Conservation (phyloP, 2,888 invertebrate genomes). For the Morpho helenor region DNA sequence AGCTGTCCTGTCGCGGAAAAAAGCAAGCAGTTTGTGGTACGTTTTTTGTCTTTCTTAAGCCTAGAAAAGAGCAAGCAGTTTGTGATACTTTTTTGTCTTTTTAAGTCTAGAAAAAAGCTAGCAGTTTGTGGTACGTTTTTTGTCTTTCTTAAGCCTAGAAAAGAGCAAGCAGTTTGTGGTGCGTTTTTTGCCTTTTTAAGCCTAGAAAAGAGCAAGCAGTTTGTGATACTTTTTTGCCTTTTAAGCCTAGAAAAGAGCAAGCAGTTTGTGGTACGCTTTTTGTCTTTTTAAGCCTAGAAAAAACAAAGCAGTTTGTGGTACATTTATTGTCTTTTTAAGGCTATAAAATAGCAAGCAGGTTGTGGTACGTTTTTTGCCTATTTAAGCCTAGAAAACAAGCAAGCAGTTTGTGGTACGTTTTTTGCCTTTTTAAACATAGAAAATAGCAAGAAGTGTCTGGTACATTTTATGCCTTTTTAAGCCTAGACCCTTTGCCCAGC, state of each 20-base stretch:
- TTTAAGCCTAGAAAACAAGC: no score
- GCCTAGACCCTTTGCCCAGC: slow-evolving; percentile 66
- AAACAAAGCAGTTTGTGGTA: slow-evolving; percentile 78
- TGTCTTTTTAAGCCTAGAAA: slow-evolving; percentile 83
- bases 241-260: slow-evolving; percentile 78
- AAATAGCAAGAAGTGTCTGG: no score
- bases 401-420: no score
- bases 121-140: slow-evolving; percentile 76
- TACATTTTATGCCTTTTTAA: no score
- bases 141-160: slow-evolving; percentile 84
- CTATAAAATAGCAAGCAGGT: no score
- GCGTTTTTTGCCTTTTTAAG: slow-evolving; percentile 74
- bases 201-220: slow-evolving; percentile 80
- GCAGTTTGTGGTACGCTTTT: slow-evolving; percentile 76
- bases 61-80: slow-evolving; percentile 81
- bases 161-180: slow-evolving; percentile 79
- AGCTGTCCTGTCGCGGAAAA: slow-evolving; percentile 84
- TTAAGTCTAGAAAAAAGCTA: slow-evolving; percentile 78
- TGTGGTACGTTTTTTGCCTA: no score
- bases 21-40: slow-evolving; percentile 78
- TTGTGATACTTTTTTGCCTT: slow-evolving; percentile 81
- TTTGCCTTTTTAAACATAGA: no score
- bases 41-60: slow-evolving; percentile 77
- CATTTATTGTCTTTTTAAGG: no score
- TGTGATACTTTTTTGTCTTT: slow-evolving; percentile 79